Percentiles rank a stretch among this genome's conserved stretches.
phyloP scores from a whole-genome alignment of 2,797 vertebrate genomes.

The Hyperoplus immaculatus region DNA sequence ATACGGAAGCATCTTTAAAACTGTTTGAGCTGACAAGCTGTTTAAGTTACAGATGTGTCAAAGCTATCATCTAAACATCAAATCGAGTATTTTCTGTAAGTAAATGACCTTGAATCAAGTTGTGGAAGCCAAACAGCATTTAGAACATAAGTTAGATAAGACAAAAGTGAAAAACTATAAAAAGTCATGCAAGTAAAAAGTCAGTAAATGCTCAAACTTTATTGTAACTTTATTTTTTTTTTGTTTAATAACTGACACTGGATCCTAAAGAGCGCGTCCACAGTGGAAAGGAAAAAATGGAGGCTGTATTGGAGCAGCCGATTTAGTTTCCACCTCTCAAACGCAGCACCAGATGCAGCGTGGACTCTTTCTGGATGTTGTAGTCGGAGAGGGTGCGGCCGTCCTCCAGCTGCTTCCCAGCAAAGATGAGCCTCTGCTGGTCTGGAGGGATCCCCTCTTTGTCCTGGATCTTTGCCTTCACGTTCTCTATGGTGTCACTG shows the following conservation, averaged over 20 bases:
- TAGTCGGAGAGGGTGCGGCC: conserved; percentile 46
- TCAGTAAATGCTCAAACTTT: conserved; percentile 21
- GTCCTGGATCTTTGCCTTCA: conserved; percentile 49
- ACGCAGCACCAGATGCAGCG: conserved; percentile 46
- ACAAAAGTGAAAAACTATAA: not conserved
- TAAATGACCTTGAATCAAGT: not conserved
- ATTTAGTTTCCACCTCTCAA: conserved; percentile 55
- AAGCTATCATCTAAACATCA: too few relatives aligned
- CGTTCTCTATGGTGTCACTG: conserved; percentile 51
- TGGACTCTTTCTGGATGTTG: conserved; percentile 64
- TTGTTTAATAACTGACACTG: not conserved
- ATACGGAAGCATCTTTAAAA: too few relatives aligned
- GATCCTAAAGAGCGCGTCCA: not conserved
- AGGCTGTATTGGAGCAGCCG: not conserved
- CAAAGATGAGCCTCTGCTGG: conserved; percentile 56
- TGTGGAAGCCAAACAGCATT: not conserved
- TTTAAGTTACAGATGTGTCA: too few relatives aligned
- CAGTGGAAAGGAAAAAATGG: conserved; percentile 4
- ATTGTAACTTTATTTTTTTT: conserved; percentile 23
- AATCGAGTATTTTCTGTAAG: not conserved
- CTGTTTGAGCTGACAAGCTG: too few relatives aligned
- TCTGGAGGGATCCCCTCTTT: conserved; percentile 48
- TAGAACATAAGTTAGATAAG: not conserved
- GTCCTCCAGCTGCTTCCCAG: conserved; percentile 50
- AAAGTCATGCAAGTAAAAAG: not conserved